phyloP scores from a whole-genome alignment of 2,797 vertebrate species.

The Eremophila alpestris region DNA sequence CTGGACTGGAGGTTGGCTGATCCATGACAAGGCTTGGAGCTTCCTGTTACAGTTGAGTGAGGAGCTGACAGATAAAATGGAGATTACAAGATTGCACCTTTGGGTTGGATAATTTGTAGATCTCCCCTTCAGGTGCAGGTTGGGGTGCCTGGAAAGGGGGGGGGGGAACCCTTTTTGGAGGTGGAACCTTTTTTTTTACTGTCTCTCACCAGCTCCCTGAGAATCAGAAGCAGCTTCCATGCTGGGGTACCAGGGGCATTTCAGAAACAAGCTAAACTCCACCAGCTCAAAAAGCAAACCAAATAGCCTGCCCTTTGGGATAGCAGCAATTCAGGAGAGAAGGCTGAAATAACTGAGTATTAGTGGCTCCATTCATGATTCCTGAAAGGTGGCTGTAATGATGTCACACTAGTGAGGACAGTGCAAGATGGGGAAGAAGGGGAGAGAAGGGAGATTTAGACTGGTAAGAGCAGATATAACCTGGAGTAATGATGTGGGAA shows the following conservation, averaged over 20 bases:
- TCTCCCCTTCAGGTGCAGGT: not conserved
- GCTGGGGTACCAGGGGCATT: not conserved
- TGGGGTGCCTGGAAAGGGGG: accelerated
- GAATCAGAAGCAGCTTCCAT: not conserved
- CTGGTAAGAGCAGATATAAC: not conserved
- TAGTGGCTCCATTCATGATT: not conserved
- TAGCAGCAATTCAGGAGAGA: not conserved
- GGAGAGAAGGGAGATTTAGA: not conserved
- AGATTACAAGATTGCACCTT: not conserved
- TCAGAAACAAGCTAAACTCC: not conserved
- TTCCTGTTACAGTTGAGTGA: not conserved
- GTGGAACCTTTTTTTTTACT: not conserved
- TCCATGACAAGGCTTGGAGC: not conserved
- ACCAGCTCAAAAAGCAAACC: not conserved
- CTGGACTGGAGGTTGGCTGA: not conserved
- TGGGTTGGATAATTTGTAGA: not conserved
- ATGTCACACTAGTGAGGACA: not conserved
- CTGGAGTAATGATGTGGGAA: not conserved
- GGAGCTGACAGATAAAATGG: not conserved
- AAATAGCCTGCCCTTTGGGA: not conserved
- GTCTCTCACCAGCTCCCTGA: not conserved
- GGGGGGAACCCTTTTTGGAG: not conserved
- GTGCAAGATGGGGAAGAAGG: not conserved
- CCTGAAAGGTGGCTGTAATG: not conserved
- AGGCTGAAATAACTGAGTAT: slow-evolving; percentile 1